Evolutionary conservation across 2,888 invertebrate genomes (phyloP), one percentile per base, ranked within the genome.

Genomic region (Synanthedon vespiformis): DNA sequence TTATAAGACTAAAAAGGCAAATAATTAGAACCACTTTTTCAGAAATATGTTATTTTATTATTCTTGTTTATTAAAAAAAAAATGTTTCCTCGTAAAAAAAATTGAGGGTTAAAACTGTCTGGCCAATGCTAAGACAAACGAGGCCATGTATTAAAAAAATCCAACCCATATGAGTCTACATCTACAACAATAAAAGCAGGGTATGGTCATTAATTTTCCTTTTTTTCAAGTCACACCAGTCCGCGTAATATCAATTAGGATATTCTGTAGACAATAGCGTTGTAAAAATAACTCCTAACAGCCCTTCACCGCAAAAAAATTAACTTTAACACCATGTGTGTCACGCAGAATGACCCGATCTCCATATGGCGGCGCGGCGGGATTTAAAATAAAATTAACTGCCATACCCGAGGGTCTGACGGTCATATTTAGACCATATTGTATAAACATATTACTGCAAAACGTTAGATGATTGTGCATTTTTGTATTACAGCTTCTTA

Each of bases 271-370:
- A 44, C 44, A 44, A 14, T 44, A 44, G 6, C 14, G 44, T 34
- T 44, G 44, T 44, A 44, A 44, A 44, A 44, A 44, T 44, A 14
- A 34, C 14, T 44, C 14, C 14, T 44, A 48, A 48, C 12, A 56
- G 58, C 51, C 52, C 54, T 50, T 60, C 58, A 14, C 48, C 10
- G 16, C 16, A 48, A 48, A 48, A 18, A 48, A 62, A 53, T 49
- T 70, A 68, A 71, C 51, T 56, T 52, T 55, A 62, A 63, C 62
- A 57, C 70, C 74, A 74, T 69, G 52, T 74, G 74, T 70, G 69
- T 66, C 73, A 70, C 67, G 62, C 70, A 64, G 67, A 68, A 59
- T 70, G 68, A 69, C 68, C 66, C 55, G 53, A 60, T 44, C 60
- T 54, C 66, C 75, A 72, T 66, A 70, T 76, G 77, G 65, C 40